These are phyloP conservation scores for Dusona sp. DNA, from an alignment of 2,888 invertebrate genomes.

Conservation along the genomic window DNA sequence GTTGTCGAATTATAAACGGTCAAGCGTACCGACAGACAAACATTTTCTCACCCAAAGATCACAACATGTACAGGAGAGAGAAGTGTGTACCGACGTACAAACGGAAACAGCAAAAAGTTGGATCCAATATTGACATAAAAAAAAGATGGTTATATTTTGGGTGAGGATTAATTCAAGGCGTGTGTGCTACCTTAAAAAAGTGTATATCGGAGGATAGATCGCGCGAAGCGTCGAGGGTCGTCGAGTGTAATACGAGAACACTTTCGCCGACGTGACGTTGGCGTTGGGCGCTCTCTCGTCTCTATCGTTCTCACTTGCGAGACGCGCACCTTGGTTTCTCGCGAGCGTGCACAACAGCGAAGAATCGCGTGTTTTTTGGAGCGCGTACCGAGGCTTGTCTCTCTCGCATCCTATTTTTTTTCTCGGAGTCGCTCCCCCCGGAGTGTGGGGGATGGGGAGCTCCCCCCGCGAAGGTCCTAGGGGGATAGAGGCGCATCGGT, in stretches of 20 bases:
- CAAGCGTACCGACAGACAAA: too few species aligned
- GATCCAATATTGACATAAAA: background rate
- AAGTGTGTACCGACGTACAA: too few species aligned
- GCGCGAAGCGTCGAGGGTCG: conserved; percentile 59
- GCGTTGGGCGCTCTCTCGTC: conserved; percentile 2
- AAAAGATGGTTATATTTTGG: background rate
- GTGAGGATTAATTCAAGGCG: background rate
- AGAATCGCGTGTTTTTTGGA: conserved; percentile 56
- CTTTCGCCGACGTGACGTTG: conserved; percentile 78
- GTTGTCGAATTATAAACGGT: too few species aligned
- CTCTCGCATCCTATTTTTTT: conserved; percentile 31
- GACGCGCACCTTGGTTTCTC: conserved; percentile 2
- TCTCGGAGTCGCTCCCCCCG: conserved; percentile 33
- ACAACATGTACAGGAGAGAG: too few species aligned
- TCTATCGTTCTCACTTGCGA: conserved; percentile 11
- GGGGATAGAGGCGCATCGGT: conserved; percentile 16
- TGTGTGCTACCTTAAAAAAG: background rate
- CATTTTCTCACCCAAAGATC: too few species aligned
- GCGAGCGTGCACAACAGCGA: background rate
- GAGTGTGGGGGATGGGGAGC: background rate
- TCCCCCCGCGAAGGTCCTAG: background rate
- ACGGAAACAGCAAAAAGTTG: too few species aligned
- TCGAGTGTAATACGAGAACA: conserved; percentile 78
- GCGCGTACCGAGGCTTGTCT: conserved; percentile 42
- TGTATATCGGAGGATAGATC: conserved; percentile 58